These are phyloP conservation scores for Channa maculata DNA, from an alignment of 2,113 vertebrate genomes.

Conservation along the genomic window DNA sequence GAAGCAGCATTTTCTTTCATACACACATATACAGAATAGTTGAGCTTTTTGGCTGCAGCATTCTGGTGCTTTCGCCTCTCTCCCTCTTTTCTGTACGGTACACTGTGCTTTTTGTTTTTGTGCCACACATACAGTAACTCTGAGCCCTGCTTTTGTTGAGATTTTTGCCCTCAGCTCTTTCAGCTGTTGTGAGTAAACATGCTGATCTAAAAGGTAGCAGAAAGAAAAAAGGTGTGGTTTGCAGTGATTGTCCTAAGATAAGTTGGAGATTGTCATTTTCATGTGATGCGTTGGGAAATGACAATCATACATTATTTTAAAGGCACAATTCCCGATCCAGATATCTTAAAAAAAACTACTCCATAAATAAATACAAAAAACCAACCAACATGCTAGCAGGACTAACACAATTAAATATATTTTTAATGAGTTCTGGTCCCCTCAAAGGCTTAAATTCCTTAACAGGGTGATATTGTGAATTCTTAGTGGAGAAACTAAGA, in stretches of 20 bases:
- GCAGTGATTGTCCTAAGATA: slow-evolving; percentile 5
- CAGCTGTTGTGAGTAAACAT: slow-evolving; percentile 41
- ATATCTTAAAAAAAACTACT: too few relatives aligned
- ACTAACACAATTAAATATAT: not conserved
- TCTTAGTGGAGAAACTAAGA: not conserved
- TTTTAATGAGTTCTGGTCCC: not conserved
- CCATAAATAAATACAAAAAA: too few relatives aligned
- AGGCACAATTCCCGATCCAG: slow-evolving; percentile 26
- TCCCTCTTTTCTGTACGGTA: slow-evolving; percentile 37
- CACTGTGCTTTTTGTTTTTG: slow-evolving; percentile 59
- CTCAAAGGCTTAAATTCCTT: too few relatives aligned
- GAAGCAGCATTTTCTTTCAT: slow-evolving; percentile 71
- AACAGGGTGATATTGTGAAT: not conserved
- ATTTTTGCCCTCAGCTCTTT: slow-evolving; percentile 29
- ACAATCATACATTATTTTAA: slow-evolving; percentile 13
- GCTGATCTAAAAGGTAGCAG: slow-evolving; percentile 24
- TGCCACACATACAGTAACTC: slow-evolving; percentile 40
- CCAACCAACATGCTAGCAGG: not conserved
- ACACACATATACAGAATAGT: slow-evolving; percentile 37
- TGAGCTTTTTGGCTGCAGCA: slow-evolving; percentile 52
- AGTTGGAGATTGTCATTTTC: not conserved
- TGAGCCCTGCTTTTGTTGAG: slow-evolving; percentile 38
- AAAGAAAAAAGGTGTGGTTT: slow-evolving; percentile 4
- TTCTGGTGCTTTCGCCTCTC: slow-evolving; percentile 75
- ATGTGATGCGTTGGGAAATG: not conserved